Base-by-base conservation (phyloP, 2,113 vertebrate genomes). In the Myrmecobius fasciatus region DNA sequence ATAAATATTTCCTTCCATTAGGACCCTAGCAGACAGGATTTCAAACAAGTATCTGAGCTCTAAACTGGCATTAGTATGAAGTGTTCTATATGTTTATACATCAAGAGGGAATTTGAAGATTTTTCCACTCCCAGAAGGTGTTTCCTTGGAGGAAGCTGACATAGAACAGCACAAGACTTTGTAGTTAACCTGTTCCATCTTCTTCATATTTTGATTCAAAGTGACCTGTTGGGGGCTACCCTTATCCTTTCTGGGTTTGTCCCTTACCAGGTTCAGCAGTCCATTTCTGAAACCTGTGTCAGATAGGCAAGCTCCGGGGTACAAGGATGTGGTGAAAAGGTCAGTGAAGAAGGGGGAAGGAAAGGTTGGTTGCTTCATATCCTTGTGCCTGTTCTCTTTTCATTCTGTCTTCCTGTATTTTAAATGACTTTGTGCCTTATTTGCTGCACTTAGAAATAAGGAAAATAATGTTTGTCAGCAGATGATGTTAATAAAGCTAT, bases 281-380 rank as follows among this genome's bases (percentile, higher is more conserved):
- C 98, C 97, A 0, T 99, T 99, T 98, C 97, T 99, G 97, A 99
- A 99, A 94, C 98, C 98, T 0, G 98, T 99, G 94, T 98, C 99
- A 96, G 98, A 99, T 94, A 98, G 97, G 96, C 98, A 99, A 97
- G 99, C 98, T 67, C 98, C 99, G 67, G 99, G 99, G 89, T 99
- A 99, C 97, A 97, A 96, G 49, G 98, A 99, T 95, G 98, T 98
- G 95, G 98, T 99, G n/a, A 98, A 98, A 97, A 99, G 99, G 99
- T 99, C 96, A 98, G 98, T 98, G 95, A 90, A 92, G 95, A 97
- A 92, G 67, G 91, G 96, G 60, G 95, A 56, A 93, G 92, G 52
- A 96, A 94, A 91, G 92, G 88, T 94, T 97, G 93, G 75, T 94
- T 91, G 47, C 95, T 95, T 93, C 93, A 54, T 92, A 90, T 93